Evolutionary conservation across 2,797 vertebrate species (phyloP), one percentile per base, ranked within the genome.

Genomic region (Lepilemur ruficaudatus): DNA sequence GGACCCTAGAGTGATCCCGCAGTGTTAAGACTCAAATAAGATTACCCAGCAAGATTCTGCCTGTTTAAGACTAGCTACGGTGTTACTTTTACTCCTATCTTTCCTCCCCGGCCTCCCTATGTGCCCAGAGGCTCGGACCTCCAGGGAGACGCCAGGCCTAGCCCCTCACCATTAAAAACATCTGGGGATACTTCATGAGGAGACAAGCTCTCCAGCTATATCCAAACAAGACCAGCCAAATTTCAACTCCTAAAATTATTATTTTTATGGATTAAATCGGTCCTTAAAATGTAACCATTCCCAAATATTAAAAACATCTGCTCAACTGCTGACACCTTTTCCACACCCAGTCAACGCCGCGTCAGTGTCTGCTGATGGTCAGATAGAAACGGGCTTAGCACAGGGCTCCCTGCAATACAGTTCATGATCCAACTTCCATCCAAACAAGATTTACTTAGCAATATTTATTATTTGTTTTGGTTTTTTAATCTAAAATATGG

Each of bases 371-470:
- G 23, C 8, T 23, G 23, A 32, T 35, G 32, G 2, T 18, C 55
- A 23, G 28, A 35, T 18, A 22, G 32, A 72, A 3, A 7, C 0
- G 0, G 14, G 38, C 7, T 38, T 22, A 7, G 14, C 69, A 18
- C 14, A 18, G 2, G 23, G 52, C 17, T 25, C 1, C 18, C 11
- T 32, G 1, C 18, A 0, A 38, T 3, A 85, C 3, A 25, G 8
- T 20, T 57, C 55, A 7, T 22, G 13, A 22, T 82, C 7, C 8
- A n/a, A 70, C 38, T 70, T 70, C 43, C 32, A 72, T 13, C 10
- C 28, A 5, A 11, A 75, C 4, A 50, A 76, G 18, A 46, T 22
- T 46, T 14, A 61, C 28, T 75, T 30, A 52, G 48, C 13, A 46
- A 12, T 75, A 75, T 14, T 55, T 65, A 35, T 22, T 38, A 18